Evolutionary conservation across 2,888 invertebrate species (phyloP).

Genomic region (Acholoe squamosa): DNA sequence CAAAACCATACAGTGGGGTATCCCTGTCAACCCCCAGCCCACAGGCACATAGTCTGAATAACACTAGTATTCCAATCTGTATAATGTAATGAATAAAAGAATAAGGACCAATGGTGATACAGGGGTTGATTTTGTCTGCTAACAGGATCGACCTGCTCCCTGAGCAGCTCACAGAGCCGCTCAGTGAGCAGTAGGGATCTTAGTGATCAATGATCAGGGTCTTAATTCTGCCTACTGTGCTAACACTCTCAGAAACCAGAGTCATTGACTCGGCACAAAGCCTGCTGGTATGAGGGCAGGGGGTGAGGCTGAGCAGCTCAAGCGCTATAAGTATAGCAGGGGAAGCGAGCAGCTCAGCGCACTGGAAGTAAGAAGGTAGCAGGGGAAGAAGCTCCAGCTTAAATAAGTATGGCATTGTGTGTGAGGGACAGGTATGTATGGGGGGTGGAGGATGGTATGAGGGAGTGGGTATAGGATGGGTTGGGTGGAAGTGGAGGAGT

Average conservation of each 20-base stretch:
- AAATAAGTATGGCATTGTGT: neutral
- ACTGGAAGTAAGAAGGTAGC: neutral
- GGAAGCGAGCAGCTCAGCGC: neutral
- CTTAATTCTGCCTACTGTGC: constrained; percentile 31
- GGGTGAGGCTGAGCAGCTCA: neutral
- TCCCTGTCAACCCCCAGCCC: no score
- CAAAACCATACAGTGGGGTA: no score
- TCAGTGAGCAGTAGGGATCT: neutral
- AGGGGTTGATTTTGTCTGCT: neutral
- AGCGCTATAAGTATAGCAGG: constrained; percentile 1
- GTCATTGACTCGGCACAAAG: constrained; percentile 27
- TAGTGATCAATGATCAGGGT: constrained; percentile 23
- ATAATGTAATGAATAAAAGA: constrained; percentile 1
- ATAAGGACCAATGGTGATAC: neutral
- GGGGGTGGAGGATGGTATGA: neutral
- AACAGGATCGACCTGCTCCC: neutral
- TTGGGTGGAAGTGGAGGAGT: neutral
- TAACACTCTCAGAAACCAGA: constrained; percentile 27
- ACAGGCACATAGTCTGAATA: neutral
- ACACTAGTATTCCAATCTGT: neutral
- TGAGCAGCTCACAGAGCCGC: neutral
- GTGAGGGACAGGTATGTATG: neutral
- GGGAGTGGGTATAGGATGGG: neutral
- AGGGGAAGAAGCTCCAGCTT: neutral
- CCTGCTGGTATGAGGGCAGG: neutral